Conservation (phyloP, 2,888 invertebrate genomes). For the Himalopsyche kuldschensis region DNA sequence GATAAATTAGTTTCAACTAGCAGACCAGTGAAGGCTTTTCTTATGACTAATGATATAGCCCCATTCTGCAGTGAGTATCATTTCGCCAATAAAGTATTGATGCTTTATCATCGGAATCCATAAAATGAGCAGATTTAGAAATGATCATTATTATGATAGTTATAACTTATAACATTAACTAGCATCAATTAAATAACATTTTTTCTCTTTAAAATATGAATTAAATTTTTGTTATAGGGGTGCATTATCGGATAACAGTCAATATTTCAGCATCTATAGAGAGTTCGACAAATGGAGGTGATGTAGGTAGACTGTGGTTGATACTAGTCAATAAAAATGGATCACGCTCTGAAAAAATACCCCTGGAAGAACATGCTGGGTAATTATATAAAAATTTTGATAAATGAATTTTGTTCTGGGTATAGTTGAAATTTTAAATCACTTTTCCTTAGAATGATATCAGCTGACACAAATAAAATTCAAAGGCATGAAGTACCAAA, state of each 20-base stretch:
- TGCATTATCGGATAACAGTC: constrained; percentile 76
- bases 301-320: constrained; percentile 73
- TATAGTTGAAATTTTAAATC: too few relatives aligned
- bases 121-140: too few relatives aligned
- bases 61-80: constrained; percentile 75
- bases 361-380: constrained; percentile 57
- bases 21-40: constrained; percentile 65
- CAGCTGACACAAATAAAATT: too few relatives aligned
- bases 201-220: background rate
- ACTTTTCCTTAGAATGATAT: background rate
- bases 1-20: constrained; percentile 54
- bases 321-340: constrained; percentile 65
- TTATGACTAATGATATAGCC: constrained; percentile 68
- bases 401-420: too few relatives aligned
- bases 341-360: constrained; percentile 63
- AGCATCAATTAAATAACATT: background rate
- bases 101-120: too few relatives aligned
- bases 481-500: too few relatives aligned
- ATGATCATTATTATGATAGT: too few relatives aligned
- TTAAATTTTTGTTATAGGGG: constrained; percentile 58
- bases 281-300: constrained; percentile 74
- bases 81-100: background rate
- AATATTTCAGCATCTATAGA: constrained; percentile 73
- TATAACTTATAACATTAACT: too few relatives aligned
- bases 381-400: constrained; percentile 43